phyloP scores from a whole-genome alignment of 2,888 invertebrate genomes.

The Strigamia crassipes region DNA sequence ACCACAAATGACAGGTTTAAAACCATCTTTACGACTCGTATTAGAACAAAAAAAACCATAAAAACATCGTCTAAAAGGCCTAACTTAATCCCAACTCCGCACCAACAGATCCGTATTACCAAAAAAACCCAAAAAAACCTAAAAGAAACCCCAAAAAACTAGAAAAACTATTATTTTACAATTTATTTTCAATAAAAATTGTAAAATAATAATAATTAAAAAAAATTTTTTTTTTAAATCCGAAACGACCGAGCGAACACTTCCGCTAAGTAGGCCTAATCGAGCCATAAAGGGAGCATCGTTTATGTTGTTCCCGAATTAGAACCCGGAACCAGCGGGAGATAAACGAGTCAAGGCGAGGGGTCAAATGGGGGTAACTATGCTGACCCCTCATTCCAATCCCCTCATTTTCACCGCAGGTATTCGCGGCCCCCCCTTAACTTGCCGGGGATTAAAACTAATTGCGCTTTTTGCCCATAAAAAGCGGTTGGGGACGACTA shows the following conservation, averaged over 20 bases:
- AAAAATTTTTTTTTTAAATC: no score
- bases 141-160: not conserved
- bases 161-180: no score
- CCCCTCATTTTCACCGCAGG: not conserved
- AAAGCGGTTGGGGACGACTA: not conserved
- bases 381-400: constrained; percentile 11
- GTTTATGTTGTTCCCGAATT: not conserved
- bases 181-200: no score
- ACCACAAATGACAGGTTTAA: not conserved
- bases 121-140: not conserved
- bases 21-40: not conserved
- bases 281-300: no score
- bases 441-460: not conserved
- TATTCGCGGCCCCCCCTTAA: not conserved
- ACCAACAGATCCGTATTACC: not conserved
- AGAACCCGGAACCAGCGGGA: not conserved
- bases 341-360: not conserved
- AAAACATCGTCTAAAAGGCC: not conserved
- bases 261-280: not conserved
- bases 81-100: not conserved
- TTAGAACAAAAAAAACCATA: not conserved
- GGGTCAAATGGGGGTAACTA: not conserved
- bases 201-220: no score
- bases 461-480: not conserved
- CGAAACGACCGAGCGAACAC: no score